phyloP scores from a whole-genome alignment of 2,797 vertebrate genomes.

The Botia kubotai region DNA sequence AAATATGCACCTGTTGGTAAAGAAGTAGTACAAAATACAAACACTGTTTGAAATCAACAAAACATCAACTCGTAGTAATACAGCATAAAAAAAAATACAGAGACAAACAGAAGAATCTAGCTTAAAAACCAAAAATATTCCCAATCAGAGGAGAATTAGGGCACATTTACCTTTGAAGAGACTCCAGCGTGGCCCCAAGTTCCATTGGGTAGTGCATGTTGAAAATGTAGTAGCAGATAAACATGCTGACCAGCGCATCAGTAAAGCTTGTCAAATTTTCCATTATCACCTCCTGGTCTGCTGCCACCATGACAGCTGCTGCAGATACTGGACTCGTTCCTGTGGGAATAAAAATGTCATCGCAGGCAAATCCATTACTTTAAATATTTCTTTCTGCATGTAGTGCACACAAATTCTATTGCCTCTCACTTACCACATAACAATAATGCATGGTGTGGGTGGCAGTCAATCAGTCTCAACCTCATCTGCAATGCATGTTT shows the following conservation, averaged over 20 bases:
- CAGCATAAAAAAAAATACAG: too few species aligned
- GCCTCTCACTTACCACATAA: constrained; percentile 24
- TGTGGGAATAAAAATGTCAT: constrained; percentile 3
- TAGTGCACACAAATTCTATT: neutral
- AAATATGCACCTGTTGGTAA: neutral
- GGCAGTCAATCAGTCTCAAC: neutral
- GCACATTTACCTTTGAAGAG: constrained; percentile 26
- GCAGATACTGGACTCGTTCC: constrained; percentile 3
- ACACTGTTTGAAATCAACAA: too few species aligned
- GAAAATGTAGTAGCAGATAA: constrained; percentile 25
- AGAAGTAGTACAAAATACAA: too few species aligned
- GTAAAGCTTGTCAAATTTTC: constrained; percentile 7
- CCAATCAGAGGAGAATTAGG: constrained; percentile 9
- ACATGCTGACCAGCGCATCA: constrained; percentile 22
- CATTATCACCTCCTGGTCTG: constrained; percentile 14
- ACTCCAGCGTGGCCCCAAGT: constrained; percentile 25
- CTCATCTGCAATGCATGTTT: constrained; percentile 7
- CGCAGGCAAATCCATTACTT: neutral
- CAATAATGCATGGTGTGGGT: constrained; percentile 21
- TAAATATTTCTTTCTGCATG: neutral
- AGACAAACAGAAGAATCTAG: too few species aligned
- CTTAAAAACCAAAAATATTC: too few species aligned
- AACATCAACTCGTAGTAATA: too few species aligned
- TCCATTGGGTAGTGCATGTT: constrained; percentile 31
- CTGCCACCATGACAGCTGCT: neutral